Conservation (phyloP, 2,888 invertebrate species). For the Melipona beecheii region DNA sequence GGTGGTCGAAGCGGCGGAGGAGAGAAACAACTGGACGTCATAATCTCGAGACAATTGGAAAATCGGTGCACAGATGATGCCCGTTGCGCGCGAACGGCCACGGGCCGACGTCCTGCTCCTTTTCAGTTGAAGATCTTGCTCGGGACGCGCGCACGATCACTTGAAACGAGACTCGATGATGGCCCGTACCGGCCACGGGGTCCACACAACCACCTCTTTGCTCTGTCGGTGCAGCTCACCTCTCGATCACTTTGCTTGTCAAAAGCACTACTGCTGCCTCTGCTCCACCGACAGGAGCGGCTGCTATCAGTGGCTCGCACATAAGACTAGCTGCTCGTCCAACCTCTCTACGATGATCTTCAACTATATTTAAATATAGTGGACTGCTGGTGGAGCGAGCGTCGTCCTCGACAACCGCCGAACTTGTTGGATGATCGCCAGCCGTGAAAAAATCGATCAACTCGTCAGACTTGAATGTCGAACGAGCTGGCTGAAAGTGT, state of each 20-base stretch:
- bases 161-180: slow-evolving; percentile 31
- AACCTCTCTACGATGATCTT: slow-evolving; percentile 62
- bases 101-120: slow-evolving; percentile 30
- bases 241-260: slow-evolving; percentile 48
- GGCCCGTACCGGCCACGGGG: slow-evolving; percentile 48
- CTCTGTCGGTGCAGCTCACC: slow-evolving; percentile 32
- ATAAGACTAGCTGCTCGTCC: slow-evolving; percentile 62
- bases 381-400: slow-evolving; percentile 59
- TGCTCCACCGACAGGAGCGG: slow-evolving; percentile 62
- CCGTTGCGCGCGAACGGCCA: slow-evolving; percentile 36
- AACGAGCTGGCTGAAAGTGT: slow-evolving; percentile 1
- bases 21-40: slow-evolving; percentile 86
- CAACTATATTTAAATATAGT: slow-evolving; percentile 73
- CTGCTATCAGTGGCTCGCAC: slow-evolving; percentile 57
- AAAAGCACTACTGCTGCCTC: slow-evolving; percentile 43
- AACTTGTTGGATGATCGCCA: slow-evolving; percentile 68
- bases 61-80: slow-evolving; percentile 36
- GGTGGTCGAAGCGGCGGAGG: slow-evolving; percentile 91
- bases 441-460: slow-evolving; percentile 59
- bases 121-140: slow-evolving; percentile 9
- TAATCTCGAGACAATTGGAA: slow-evolving; percentile 40
- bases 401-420: slow-evolving; percentile 64
- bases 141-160: slow-evolving; percentile 9
- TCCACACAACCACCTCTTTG: slow-evolving; percentile 39
- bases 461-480: slow-evolving; percentile 33